A percentile compares a stretch with the other conserved stretches of the same genome.
Conservation (phyloP, 2,113 vertebrate species). For the Pipra filicauda region DNA sequence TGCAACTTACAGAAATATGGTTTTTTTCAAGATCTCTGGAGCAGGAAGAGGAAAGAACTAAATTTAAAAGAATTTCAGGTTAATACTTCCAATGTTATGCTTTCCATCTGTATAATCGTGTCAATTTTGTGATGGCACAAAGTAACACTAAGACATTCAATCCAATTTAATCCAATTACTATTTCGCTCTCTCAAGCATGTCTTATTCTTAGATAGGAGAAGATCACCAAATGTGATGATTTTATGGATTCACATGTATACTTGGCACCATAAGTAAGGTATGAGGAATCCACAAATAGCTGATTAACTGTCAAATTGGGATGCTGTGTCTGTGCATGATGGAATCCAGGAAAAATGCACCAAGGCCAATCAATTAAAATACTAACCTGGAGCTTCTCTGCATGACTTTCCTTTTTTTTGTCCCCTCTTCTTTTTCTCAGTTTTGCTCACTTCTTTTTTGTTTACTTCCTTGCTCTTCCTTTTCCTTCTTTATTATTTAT, state of each 20-base stretch:
- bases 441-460: not conserved
- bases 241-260: not conserved
- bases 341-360: not conserved
- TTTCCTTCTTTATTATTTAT: not conserved
- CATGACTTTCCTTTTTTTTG: not conserved
- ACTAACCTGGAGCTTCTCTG: not conserved
- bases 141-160: conserved; percentile 14
- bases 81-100: not conserved
- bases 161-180: conserved; percentile 50
- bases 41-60: not conserved
- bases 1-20: not conserved
- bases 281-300: not conserved
- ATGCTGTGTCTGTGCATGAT: not conserved
- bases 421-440: not conserved
- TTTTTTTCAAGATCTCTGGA: not conserved
- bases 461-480: not conserved
- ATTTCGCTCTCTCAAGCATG: not conserved
- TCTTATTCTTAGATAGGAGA: not conserved
- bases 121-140: conserved; percentile 11
- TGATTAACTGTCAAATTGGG: not conserved
- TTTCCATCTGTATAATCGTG: conserved; percentile 13
- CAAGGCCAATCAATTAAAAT: not conserved
- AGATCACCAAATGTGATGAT: not conserved
- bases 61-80: not conserved
- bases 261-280: not conserved